Conservation (phyloP, 2,797 vertebrate genomes). For the Liparis tanakae region DNA sequence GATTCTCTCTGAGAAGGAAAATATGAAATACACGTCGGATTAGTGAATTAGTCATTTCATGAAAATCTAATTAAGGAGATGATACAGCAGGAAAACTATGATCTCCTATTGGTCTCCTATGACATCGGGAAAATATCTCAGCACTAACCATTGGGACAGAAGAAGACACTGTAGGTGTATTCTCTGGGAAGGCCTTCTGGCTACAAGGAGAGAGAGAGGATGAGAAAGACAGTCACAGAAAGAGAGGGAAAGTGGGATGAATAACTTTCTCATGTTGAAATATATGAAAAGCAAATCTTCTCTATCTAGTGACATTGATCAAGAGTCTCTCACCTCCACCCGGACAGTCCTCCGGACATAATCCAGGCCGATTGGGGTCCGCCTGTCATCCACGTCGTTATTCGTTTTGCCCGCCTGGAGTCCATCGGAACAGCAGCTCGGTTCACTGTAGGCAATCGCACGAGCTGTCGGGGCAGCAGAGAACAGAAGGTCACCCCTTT, state of each 20-base stretch:
- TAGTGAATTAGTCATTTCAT: not conserved
- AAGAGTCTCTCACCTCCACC: conserved; percentile 85
- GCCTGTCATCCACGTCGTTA: conserved; percentile 84
- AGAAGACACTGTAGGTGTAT: conserved; percentile 95
- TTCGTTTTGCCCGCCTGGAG: conserved; percentile 76
- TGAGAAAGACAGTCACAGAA: not conserved
- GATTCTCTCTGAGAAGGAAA: conserved; percentile 88
- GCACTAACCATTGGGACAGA: conserved; percentile 93
- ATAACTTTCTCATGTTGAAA: not conserved
- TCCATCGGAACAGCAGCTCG: conserved; percentile 87
- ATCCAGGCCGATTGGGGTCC: conserved; percentile 82
- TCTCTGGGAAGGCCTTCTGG: conserved; percentile 91
- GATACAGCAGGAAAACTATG: not conserved
- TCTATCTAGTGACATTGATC: not conserved
- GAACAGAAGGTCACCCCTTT: not conserved
- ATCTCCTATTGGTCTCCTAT: not conserved
- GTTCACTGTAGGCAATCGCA: conserved; percentile 89
- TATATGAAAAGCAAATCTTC: not conserved
- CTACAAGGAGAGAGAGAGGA: conserved; percentile 69
- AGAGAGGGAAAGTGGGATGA: not conserved
- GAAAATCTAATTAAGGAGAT: not conserved
- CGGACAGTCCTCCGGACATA: conserved; percentile 87
- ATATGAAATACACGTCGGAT: conserved; percentile 7
- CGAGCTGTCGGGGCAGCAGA: conserved; percentile 79
- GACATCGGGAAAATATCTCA: not conserved